A percentile compares a stretch with the other conserved stretches of the same genome.
Evolutionary conservation across 1,140 invertebrate species (phyloP).

Genomic region (Acromyrmex charruanus): DNA sequence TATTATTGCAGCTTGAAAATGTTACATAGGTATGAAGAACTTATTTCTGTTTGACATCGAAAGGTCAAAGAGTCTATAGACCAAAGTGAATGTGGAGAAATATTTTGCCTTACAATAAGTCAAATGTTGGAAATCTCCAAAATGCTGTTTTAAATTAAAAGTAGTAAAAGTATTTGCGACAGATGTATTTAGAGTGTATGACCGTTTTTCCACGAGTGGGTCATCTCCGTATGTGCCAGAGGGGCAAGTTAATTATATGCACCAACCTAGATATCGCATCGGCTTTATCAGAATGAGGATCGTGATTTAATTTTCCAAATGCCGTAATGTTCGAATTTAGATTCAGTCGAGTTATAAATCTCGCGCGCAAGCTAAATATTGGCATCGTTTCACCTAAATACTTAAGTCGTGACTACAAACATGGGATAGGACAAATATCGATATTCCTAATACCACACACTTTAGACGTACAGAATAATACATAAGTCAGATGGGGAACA

Average conservation of each 20-base stretch:
- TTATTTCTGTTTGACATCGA: neutral
- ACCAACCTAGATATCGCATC: slow-evolving; percentile 43
- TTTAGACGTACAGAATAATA: slow-evolving; percentile 1
- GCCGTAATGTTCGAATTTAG: neutral
- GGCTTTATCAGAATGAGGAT: slow-evolving; percentile 25
- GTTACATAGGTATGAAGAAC: neutral
- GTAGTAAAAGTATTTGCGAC: slow-evolving; percentile 7
- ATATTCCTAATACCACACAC: neutral
- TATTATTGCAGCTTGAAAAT: neutral
- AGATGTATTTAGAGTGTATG: slow-evolving; percentile 35
- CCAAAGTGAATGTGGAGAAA: neutral
- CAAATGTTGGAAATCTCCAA: neutral
- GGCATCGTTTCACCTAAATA: neutral
- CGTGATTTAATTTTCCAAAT: neutral
- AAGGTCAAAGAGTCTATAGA: slow-evolving; percentile 25
- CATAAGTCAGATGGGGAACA: slow-evolving; percentile 12
- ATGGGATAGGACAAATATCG: neutral
- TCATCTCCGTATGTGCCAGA: slow-evolving; percentile 54
- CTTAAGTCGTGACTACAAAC: neutral
- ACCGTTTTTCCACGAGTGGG: slow-evolving; percentile 50
- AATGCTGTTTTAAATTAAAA: slow-evolving; percentile 5
- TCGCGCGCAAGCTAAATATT: neutral
- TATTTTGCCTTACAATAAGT: neutral
- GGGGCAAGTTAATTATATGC: slow-evolving; percentile 44
- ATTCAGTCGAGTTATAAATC: neutral